Conservation (phyloP, 2,797 vertebrate species). For the Hippocampus kuda region DNA sequence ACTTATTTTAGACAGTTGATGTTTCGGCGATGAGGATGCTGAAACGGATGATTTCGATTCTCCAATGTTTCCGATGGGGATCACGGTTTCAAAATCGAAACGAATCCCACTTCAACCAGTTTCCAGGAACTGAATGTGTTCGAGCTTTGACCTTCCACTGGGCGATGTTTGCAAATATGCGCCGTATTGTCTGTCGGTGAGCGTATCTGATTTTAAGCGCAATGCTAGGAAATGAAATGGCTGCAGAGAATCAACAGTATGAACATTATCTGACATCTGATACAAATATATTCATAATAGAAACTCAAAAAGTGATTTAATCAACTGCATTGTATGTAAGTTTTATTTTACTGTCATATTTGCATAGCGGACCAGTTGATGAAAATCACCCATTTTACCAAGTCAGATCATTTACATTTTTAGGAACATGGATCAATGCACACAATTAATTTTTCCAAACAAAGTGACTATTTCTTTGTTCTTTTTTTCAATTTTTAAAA, state of each 20-base stretch:
- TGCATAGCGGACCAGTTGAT: neutral
- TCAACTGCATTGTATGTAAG: neutral
- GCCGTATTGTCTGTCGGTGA: too few species aligned
- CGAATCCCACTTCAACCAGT: neutral
- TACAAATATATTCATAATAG: neutral
- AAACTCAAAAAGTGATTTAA: neutral
- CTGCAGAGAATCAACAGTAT: neutral
- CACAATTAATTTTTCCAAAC: neutral
- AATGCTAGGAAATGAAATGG: neutral
- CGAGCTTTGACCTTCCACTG: neutral
- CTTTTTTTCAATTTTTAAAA: too few species aligned
- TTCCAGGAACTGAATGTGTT: neutral
- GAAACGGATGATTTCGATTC: too few species aligned
- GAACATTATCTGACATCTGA: too few species aligned
- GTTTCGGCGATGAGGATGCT: too few species aligned
- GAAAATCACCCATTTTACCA: neutral
- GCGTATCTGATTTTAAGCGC: too few species aligned
- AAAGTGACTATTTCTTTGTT: neutral
- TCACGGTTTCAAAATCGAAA: neutral
- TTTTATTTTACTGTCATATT: neutral
- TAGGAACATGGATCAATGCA: neutral
- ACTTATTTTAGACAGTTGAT: too few species aligned
- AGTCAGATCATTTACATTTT: neutral
- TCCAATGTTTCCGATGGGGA: too few species aligned
- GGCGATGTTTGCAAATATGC: too few species aligned